Evolutionary conservation across 2,113 vertebrate species (phyloP).

Genomic region (Ptilorrhoa leucosticta): DNA sequence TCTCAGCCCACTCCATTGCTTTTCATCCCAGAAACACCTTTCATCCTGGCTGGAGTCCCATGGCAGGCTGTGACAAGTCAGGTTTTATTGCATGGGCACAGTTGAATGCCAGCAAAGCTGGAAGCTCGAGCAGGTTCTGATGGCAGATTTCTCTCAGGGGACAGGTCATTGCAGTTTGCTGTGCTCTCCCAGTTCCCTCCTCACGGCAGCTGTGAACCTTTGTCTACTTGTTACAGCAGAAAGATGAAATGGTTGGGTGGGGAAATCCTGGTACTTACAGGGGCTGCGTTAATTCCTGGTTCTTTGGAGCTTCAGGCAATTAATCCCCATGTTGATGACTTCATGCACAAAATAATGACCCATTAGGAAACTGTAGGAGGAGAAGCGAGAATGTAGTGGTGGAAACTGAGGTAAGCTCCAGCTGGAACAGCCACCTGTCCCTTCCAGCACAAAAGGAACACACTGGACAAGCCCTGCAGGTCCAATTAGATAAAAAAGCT

Average conservation of each 20-base stretch:
- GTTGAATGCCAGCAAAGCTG: not conserved
- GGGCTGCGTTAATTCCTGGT: not conserved
- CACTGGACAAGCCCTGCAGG: not conserved
- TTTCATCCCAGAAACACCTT: not conserved
- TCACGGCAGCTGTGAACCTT: accelerated
- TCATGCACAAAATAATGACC: not conserved
- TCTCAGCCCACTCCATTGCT: not conserved
- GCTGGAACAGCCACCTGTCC: not conserved
- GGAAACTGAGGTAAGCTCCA: not conserved
- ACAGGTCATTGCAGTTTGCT: not conserved
- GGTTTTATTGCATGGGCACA: not conserved
- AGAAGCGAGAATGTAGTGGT: not conserved
- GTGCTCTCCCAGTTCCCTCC: not conserved
- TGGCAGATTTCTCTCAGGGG: not conserved
- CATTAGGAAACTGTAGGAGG: not conserved
- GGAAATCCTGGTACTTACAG: not conserved
- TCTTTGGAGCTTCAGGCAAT: not conserved
- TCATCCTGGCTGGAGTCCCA: not conserved
- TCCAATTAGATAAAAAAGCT: not conserved
- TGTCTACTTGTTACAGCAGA: not conserved
- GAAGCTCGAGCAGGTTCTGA: not conserved
- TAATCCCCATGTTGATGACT: not conserved
- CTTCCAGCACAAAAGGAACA: not conserved
- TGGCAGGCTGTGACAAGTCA: not conserved
- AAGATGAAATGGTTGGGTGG: not conserved